Base-by-base conservation (phyloP, 2,888 invertebrate genomes). In the Zhuqinia jingwanae region DNA sequence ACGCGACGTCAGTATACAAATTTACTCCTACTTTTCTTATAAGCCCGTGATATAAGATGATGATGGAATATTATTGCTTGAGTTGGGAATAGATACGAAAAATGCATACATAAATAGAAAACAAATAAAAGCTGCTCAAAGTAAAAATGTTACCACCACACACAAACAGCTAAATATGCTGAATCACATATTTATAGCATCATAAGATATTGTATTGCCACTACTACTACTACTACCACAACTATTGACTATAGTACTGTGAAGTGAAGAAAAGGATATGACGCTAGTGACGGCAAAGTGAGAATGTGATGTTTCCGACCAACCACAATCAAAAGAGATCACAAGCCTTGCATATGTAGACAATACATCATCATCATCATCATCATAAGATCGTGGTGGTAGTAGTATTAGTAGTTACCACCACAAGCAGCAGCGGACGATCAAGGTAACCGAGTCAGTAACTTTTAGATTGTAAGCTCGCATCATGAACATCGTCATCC, bases 361-460 rank as follows among this genome's bases (percentile, higher is more conserved):
- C 36, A 36, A 20, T 65, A 65, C 65, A 65, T n/a, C 30, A n/a
- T 42, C 68, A 45, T 17, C 70, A 65, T 1, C 42, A 65, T 1
- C 6, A 73, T 22, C 27, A 75, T 27, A 75, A n/a, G n/a, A n/a
- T n/a, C n/a, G n/a, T n/a, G n/a, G n/a, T n/a, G n/a, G n/a, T n/a
- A n/a, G n/a, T n/a, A n/a, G n/a, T n/a, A n/a, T n/a, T 53, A 75
- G 53, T 56, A 56, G 11, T 10, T 25, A 60, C 27, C 27, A 53
- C 73, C 53, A 56, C 30, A 0, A 53, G 27, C 22, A 77, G 65
- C 63, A 83, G 76, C 75, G 65, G 68, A 83, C 76, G 84, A 84
- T 84, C 84, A 84, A 84, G 84, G 84, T 77, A 84, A 84, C 84
- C 84, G 78, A 78, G 84, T 84, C 84, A 84, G 68, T 84, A 78